Base-by-base conservation (phyloP, 2,888 invertebrate species). In the Microchrysa polita region DNA sequence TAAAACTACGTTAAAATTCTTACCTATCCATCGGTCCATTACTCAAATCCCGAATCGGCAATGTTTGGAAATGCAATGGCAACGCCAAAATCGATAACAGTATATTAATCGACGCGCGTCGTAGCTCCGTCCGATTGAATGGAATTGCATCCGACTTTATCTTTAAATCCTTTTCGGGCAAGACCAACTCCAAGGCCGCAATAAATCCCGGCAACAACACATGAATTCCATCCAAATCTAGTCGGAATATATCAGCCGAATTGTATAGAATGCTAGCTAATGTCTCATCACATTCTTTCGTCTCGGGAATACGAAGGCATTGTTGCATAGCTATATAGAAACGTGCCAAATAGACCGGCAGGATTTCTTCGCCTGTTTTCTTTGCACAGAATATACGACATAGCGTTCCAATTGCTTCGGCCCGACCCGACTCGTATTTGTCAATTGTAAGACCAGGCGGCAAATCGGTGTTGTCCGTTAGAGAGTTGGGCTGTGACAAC, bases 331-430 rank as follows among this genome's bases (percentile, higher is more conserved):
- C 94, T 80, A 96, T 90, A 85, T 97, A 97, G 86, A 97, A 96
- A 65, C 98, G 88, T 10, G 97, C 95, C 79, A 97, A 87, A 86
- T 98, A 98, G 1, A 93, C 93, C 0, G 97, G 95, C 72, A 95
- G 87, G 79, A 99, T 95, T 81, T 93, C 93, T 86, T 97, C 97
- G 53, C 94, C 94, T 1, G 96, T 95, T 85, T 95, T 96, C 86
- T 97, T 97, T 0, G 97, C 93, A 84, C 96, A 97, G 83, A 99
- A 93, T 81, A 98, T 96, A 80, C 97, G 90, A 84, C 98, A 98
- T 22, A 99, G 86, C 2, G 98, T 93, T 22, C 97, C 98, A 79
- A 98, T 88, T 0, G 98, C 98, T 85, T 97, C 96, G 0, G 98
- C 98, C 74, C 95, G 90, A 1, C 98, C 93, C 76, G 92, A 90